A percentile compares a stretch with the other conserved stretches of the same genome.
phyloP scores from a whole-genome alignment of 1,140 invertebrate species.

The Anoplophora glabripennis region DNA sequence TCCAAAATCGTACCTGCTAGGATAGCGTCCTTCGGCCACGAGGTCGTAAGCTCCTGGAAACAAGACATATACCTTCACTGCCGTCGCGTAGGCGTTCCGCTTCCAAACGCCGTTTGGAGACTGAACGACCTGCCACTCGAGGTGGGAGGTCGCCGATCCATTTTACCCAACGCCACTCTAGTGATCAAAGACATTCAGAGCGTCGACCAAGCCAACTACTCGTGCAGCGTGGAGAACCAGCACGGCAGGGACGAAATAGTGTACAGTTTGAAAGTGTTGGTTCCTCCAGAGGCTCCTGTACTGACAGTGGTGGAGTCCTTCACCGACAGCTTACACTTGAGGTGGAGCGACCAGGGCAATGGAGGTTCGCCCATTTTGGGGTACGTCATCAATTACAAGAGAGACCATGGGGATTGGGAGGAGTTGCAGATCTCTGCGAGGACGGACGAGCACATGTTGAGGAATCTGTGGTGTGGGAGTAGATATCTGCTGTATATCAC shows the following conservation, averaged over 20 bases:
- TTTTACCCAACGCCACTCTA: conserved; percentile 65
- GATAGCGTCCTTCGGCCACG: conserved; percentile 77
- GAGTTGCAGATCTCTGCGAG: conserved; percentile 78
- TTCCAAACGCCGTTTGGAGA: conserved; percentile 71
- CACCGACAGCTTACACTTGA: conserved; percentile 65
- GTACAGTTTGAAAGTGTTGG: conserved; percentile 66
- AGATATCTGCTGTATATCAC: conserved; percentile 85
- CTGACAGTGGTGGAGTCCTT: conserved; percentile 68
- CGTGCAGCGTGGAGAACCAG: conserved; percentile 79
- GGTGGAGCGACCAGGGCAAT: conserved; percentile 62
- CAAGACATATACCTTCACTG: conserved; percentile 76
- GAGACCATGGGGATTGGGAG: conserved; percentile 86
- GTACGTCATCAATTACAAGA: conserved; percentile 83
- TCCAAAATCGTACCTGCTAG: conserved; percentile 76
- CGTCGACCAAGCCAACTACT: conserved; percentile 85
- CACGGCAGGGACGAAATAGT: conserved; percentile 83
- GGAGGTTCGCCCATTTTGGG: conserved; percentile 71
- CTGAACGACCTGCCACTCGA: conserved; percentile 69
- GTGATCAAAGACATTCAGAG: conserved; percentile 73
- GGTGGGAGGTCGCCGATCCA: conserved; percentile 62
- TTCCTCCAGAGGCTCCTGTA: conserved; percentile 66
- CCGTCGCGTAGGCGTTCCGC: conserved; percentile 74
- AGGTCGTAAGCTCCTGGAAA: conserved; percentile 79
- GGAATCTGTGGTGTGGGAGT: conserved; percentile 83
- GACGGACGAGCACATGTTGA: conserved; percentile 71